Base-by-base conservation (phyloP, 92 coral and sea anemone species). In the Porites rus region DNA sequence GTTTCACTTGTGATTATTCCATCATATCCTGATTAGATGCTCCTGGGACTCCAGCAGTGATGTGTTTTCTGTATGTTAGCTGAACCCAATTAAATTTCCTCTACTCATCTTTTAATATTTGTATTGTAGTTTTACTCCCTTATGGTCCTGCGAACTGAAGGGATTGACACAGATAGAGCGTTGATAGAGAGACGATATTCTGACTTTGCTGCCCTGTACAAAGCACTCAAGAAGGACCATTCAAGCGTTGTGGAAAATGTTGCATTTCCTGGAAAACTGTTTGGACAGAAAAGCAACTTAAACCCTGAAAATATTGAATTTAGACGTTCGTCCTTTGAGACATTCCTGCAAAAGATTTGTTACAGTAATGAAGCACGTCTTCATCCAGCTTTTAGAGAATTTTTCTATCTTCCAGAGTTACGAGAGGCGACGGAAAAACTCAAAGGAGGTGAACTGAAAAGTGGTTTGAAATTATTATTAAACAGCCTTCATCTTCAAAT, bases 401-500 rank as follows among this genome's bases (percentile, higher is more conserved):
- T 97, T 88, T 97, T 97, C 88, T 97, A 93, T 77, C 46, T 92
- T 46, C 94, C 96, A 4, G 96, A 85, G 58, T 79, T 97, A 74
- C 85, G 85, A 70, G 91, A 90, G 79, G 99, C 98, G 10, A 91
- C 93, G 52, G 91, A 93, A 74, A 76, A 90, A 56, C 94, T 97
- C 24, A 93, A 94, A 67, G 99, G 99, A 24, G 99, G 99, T 5
- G 73, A 91, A 84, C 93, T 93, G 62, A 80, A 90, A 11, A 91
- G 80, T 71, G 92, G 97, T 43, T 82, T 97, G 74, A 88, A 88
- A 69, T 95, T 92, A 31, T 87, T 97, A 8, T 78, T 93, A 21
- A 97, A 97, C 90, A 93, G 93, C 0, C 91, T 97, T n/a, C 99
- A 97, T 74, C 92, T 97, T 51, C 99, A 97, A 74, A 95, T 94